Evolutionary conservation across 2,113 vertebrate genomes (phyloP), one percentile per base, ranked within the genome.

Genomic region (Paralichthys olivaceus): DNA sequence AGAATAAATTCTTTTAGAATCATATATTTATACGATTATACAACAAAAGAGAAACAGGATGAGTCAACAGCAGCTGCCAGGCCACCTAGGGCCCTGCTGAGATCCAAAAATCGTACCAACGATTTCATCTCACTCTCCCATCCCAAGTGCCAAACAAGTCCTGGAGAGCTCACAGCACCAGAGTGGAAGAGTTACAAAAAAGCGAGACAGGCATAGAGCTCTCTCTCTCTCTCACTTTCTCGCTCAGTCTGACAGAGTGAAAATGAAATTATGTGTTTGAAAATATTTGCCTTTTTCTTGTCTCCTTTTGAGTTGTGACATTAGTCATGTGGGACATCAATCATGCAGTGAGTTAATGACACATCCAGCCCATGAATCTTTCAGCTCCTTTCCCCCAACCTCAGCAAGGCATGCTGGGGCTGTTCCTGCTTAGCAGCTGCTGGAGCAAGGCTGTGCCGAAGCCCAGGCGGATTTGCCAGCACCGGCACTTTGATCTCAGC

Each of bases 331-430:
- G 82, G 77, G 15, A 54, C 90, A 94, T 96, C 94, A 95, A 94
- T 95, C 95, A 95, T 94, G 93, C 92, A 94, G 93, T 43, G 86
- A 90, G 87, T 92, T 94, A 95, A 95, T 95, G 95, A 93, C 93
- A 95, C 91, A 77, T 91, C 89, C 86, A 90, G 87, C 84, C 91
- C 89, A 93, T 95, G 94, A 95, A 95, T 92, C 87, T 94, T 93
- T 91, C 93, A 87, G 85, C 89, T 87, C 79, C 91, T 81, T 87
- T 87, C 91, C 53, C 92, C 87, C 47, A 72, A 84, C 80, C 76
- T 87, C 86, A 80, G 63, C 86, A 67, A 88, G 59, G 74, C 86
- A 93, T 93, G 84, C 81, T 91, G 90, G 71, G 86, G 90, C 92
- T 92, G 94, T 93, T 94, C 91, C 91, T 93, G 93, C 75, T 72